A percentile compares a stretch with the other conserved stretches of the same genome.
These are phyloP conservation scores for Bambusicola thoracicus DNA, from an alignment of 2,113 vertebrate species.

Conservation along the genomic window DNA sequence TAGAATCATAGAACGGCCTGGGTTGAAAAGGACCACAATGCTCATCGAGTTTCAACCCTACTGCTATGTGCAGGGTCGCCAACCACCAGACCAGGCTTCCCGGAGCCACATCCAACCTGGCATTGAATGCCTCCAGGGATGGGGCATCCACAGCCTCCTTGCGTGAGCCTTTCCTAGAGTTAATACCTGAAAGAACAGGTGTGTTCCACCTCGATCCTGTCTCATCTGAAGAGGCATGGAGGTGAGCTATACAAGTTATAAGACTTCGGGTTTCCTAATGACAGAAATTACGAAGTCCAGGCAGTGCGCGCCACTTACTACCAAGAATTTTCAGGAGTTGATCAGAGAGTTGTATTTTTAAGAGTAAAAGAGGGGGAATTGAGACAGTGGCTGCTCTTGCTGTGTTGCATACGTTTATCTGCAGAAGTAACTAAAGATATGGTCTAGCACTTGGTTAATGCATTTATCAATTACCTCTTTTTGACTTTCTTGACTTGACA, in stretches of 20 bases:
- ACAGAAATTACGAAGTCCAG: neutral
- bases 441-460: neutral
- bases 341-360: neutral
- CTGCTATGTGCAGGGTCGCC: too few relatives aligned
- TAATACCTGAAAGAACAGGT: neutral
- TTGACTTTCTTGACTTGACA: too few relatives aligned
- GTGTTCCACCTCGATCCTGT: neutral
- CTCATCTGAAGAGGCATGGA: neutral
- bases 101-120: too few relatives aligned
- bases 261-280: neutral
- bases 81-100: too few relatives aligned
- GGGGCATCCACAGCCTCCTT: too few relatives aligned
- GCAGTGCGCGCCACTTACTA: neutral
- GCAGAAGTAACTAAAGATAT: neutral
- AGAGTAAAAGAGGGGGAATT: neutral
- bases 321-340: neutral
- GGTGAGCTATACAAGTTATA: neutral
- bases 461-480: neutral
- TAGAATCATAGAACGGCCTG: too few relatives aligned
- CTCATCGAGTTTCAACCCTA: too few relatives aligned
- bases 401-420: neutral
- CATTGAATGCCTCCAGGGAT: too few relatives aligned
- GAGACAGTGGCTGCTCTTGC: neutral
- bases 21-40: too few relatives aligned
- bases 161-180: neutral